Evolutionary conservation across 37 sponge, comb jelly and placozoan genomes (phyloP), one percentile per base, ranked within the genome.

Genomic region (Bolinopsis microptera): DNA sequence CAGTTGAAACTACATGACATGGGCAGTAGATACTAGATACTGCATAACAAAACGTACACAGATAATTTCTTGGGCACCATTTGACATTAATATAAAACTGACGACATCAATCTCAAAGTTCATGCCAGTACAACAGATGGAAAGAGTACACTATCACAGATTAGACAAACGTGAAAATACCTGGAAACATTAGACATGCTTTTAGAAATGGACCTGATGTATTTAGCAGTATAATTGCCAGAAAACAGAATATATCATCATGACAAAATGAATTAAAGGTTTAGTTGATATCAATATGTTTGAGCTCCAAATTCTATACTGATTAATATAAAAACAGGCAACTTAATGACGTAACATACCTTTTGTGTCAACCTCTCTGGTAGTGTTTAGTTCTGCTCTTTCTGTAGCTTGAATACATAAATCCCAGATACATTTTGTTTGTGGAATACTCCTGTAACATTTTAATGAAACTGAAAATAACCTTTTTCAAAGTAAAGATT

Each of bases 351-450:
- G n/a, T n/a, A n/a, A 24, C 26, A 72, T 39, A 86, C 90, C 90
- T 86, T 39, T 86, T 38, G 25, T 8, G 36, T 86, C 90, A 86
- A 39, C 30, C 1, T 38, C 61, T 86, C 36, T 86, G 9, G 41
- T 27, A 0, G 35, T 18, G 3, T 39, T 41, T 0, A 41, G 48
- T 25, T 86, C 61, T 5, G 90, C 90, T 41, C 90, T 9, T 40
- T 86, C 90, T 36, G 90, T 86, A 2, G 35, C 90, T 40, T 86
- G 90, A n/a, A 86, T 86, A 40, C 90, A 86, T 13, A 86, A 39
- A 39, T 86, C 90, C 90, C 90, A 86, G 2, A 86, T 86, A 86
- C 61, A 24, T 40, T 86, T 86, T 28, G 90, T 86, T 40, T 86
- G 90, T 28, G 90, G 90, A 9, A 86, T 36, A 40, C 90, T 86